phyloP scores from a whole-genome alignment of 2,888 invertebrate genomes.

The Rotaria socialis region DNA sequence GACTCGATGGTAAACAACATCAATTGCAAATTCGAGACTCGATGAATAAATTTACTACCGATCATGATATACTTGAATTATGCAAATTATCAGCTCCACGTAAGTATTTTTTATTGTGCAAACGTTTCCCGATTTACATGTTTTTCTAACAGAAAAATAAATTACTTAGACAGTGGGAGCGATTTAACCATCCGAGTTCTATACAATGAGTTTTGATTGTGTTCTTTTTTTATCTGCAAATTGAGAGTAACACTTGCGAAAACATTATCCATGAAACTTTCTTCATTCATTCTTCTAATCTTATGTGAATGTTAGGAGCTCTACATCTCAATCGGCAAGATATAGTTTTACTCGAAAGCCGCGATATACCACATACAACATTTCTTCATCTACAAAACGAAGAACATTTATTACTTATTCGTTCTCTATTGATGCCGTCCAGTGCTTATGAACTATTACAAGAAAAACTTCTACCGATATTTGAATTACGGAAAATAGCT shows the following conservation, averaged over 20 bases:
- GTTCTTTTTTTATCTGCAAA: too few relatives aligned
- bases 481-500: neutral
- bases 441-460: neutral
- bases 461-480: neutral
- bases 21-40: neutral
- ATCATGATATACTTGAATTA: constrained; percentile 27
- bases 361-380: neutral
- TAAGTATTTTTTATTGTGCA: neutral
- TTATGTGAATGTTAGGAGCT: neutral
- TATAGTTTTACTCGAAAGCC: constrained; percentile 33
- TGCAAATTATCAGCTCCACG: constrained; percentile 25
- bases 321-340: constrained; percentile 32
- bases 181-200: too few relatives aligned
- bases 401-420: neutral
- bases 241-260: too few relatives aligned
- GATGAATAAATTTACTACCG: constrained; percentile 17
- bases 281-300: too few relatives aligned
- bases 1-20: neutral
- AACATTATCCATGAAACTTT: too few relatives aligned
- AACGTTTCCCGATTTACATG: too few relatives aligned
- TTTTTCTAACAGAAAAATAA: too few relatives aligned
- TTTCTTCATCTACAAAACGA: neutral
- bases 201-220: too few relatives aligned
- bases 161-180: too few relatives aligned
- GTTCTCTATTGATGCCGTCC: neutral